Evolutionary conservation across 2,888 invertebrate species (phyloP).

Genomic region (Euclidia mi): DNA sequence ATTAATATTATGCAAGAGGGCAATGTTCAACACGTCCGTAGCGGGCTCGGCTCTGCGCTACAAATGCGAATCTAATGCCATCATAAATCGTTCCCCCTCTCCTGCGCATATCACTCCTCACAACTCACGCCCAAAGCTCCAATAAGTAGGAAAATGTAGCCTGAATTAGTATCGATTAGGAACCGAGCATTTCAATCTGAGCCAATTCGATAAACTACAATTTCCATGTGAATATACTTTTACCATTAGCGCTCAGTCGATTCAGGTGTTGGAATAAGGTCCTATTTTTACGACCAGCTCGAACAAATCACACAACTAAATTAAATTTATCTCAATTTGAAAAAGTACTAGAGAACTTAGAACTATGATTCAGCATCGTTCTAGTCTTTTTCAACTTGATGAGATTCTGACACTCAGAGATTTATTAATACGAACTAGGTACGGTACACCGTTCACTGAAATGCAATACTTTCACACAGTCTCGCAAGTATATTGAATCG

Average conservation of each 20-base stretch:
- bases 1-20: conserved; percentile 61
- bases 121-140: conserved; percentile 55
- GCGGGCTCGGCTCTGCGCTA: conserved; percentile 56
- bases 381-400: neutral
- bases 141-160: conserved; percentile 73
- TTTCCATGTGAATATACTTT: conserved; percentile 57
- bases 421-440: too few relatives aligned
- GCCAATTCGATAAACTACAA: conserved; percentile 59
- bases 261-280: conserved; percentile 28
- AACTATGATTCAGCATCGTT: neutral
- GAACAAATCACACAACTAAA: conserved; percentile 27
- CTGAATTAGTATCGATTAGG: conserved; percentile 85
- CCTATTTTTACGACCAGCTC: conserved; percentile 14
- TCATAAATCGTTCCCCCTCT: conserved; percentile 78
- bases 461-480: too few relatives aligned
- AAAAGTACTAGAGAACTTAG: conserved; percentile 8
- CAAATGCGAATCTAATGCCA: conserved; percentile 84
- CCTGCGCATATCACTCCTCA: conserved; percentile 64
- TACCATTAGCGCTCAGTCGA: conserved; percentile 20
- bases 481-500: too few relatives aligned
- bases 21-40: conserved; percentile 61
- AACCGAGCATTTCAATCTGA: conserved; percentile 72
- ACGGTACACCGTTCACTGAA: too few relatives aligned
- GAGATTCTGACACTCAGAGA: neutral
- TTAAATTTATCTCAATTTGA: conserved; percentile 28